Conservation (phyloP, 35 echinoderm and acorn worm genomes). For the Chiridota heheva region DNA sequence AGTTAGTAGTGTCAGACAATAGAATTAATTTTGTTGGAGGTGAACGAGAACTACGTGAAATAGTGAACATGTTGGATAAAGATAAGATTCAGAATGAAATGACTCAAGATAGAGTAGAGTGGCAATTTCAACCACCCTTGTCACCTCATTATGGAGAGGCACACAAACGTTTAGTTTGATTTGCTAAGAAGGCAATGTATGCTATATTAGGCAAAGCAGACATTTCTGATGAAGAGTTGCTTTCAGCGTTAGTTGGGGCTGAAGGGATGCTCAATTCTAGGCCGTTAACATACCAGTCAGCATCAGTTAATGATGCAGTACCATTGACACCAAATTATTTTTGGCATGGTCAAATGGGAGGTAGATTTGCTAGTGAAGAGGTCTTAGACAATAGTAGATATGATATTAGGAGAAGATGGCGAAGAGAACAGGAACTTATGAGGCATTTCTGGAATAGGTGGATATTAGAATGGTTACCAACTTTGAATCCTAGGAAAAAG, state of each 20-base stretch:
- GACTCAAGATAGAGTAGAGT: neutral
- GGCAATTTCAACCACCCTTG: too few relatives aligned
- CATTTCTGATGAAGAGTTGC: conserved; percentile 11
- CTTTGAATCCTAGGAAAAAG: conserved; percentile 26
- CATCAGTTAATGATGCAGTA: neutral
- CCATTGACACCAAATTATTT: conserved; percentile 40
- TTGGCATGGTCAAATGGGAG: neutral
- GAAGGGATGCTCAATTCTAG: conserved; percentile 44
- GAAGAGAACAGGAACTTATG: too few relatives aligned
- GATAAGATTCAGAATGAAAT: conserved; percentile 18
- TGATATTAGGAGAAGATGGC: conserved; percentile 27
- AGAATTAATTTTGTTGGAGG: conserved; percentile 70
- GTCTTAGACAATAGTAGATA: conserved; percentile 19
- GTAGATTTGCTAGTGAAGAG: neutral
- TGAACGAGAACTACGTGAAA: conserved; percentile 31
- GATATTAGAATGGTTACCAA: conserved; percentile 50
- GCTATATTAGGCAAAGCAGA: conserved; percentile 15
- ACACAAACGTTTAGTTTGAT: conserved; percentile 25
- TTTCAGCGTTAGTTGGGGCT: conserved; percentile 8
- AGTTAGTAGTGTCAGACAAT: conserved; percentile 55
- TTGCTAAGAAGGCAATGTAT: conserved; percentile 4
- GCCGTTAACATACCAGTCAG: conserved; percentile 27
- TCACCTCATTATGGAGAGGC: too few relatives aligned
- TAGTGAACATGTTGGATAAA: conserved; percentile 29
- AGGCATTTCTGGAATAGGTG: conserved; percentile 52